These are phyloP conservation scores for Hydroisotoma schaefferi DNA, from an alignment of 2,888 invertebrate species.

Conservation along the genomic window DNA sequence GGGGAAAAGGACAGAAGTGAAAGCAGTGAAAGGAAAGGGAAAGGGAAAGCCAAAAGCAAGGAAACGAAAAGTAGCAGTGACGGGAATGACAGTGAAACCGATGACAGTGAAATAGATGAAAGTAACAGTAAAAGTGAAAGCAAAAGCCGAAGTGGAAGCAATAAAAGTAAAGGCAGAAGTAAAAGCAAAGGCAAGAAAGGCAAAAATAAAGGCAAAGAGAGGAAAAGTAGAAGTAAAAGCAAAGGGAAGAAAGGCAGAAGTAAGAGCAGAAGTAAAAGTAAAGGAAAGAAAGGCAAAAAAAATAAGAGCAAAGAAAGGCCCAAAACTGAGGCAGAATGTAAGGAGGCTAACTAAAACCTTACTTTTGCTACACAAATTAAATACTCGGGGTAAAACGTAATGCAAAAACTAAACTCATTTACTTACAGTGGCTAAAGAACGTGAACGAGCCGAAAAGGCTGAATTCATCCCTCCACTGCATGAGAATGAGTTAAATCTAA, in stretches of 20 bases:
- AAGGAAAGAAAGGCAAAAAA: conserved; percentile 34
- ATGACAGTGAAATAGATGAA: no score
- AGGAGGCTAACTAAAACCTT: conserved; percentile 5
- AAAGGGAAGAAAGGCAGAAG: no score
- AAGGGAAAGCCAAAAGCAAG: no score
- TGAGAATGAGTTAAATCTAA: conserved; percentile 66
- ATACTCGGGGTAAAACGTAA: no score
- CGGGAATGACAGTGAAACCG: no score
- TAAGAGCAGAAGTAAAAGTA: no score
- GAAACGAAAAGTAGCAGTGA: background rate
- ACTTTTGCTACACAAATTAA: background rate
- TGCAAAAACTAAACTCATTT: background rate
- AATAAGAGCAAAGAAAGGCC: conserved; percentile 35
- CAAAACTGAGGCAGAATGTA: conserved; percentile 47
- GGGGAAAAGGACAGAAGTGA: background rate
- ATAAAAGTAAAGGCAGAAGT: conserved; percentile 32
- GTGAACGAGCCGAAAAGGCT: conserved; percentile 51
- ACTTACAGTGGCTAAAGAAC: conserved; percentile 46
- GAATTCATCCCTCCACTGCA: conserved; percentile 55
- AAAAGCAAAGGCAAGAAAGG: conserved; percentile 33
- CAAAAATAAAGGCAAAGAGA: conserved; percentile 29
- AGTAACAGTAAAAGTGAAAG: conserved; percentile 2
- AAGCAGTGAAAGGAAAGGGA: no score
- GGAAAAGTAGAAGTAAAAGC: conserved; percentile 27
- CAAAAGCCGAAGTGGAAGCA: conserved; percentile 11